These are phyloP conservation scores for Chromoteleia sp. DNA, from an alignment of 2,888 invertebrate species.

Conservation along the genomic window DNA sequence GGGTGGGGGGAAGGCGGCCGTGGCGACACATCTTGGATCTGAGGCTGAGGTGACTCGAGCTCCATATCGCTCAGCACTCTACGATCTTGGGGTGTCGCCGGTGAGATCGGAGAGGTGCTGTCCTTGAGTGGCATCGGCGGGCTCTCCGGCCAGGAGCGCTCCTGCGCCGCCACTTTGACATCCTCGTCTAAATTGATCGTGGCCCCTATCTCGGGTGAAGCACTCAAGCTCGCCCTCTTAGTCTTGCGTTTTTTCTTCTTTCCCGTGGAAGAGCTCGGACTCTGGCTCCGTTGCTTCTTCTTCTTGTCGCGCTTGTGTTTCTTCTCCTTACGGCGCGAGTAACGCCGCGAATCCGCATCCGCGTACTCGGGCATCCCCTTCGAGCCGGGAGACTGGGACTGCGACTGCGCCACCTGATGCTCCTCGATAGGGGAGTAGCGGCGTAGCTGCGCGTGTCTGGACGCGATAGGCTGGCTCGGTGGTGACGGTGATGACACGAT, in stretches of 20 bases:
- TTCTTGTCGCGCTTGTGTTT: constrained; percentile 89
- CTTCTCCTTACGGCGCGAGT: constrained; percentile 82
- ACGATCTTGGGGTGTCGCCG: constrained; percentile 85
- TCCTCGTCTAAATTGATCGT: constrained; percentile 74
- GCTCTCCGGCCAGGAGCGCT: constrained; percentile 84
- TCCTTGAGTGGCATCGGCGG: constrained; percentile 85
- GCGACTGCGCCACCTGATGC: constrained; percentile 60
- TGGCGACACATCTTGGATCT: constrained; percentile 74
- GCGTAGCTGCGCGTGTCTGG: constrained; percentile 69
- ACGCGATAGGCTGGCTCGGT: constrained; percentile 71
- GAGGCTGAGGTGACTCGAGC: constrained; percentile 77
- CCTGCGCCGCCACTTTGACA: constrained; percentile 73
- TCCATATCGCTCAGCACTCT: constrained; percentile 82
- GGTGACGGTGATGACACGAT: constrained; percentile 86
- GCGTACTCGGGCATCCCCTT: constrained; percentile 75
- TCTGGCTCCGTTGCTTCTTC: constrained; percentile 88
- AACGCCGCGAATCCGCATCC: constrained; percentile 77
- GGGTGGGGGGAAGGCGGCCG: constrained; percentile 74
- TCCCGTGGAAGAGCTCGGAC: constrained; percentile 86
- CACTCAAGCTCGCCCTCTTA: constrained; percentile 89
- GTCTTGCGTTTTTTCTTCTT: constrained; percentile 90
- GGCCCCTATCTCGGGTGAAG: constrained; percentile 82
- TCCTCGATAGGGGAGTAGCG: constrained; percentile 80
- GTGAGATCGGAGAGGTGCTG: constrained; percentile 87
- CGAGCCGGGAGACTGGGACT: constrained; percentile 49